A percentile compares a stretch with the other conserved stretches of the same genome.
phyloP scores from a whole-genome alignment of 2,797 vertebrate genomes.

The Semotilus atromaculatus region DNA sequence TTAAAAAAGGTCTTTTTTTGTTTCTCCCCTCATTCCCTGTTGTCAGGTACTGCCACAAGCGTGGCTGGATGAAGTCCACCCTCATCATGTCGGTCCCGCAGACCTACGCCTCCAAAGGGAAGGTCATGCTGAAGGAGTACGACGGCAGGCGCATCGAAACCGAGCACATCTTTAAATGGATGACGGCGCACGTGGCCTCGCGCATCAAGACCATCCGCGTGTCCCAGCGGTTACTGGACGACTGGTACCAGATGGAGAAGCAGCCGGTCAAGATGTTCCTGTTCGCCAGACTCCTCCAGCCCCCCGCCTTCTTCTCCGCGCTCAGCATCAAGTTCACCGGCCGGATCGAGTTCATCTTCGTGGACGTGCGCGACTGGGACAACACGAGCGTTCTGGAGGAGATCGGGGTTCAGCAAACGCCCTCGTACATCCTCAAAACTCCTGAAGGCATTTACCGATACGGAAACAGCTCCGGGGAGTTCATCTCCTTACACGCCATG shows the following conservation, averaged over 20 bases:
- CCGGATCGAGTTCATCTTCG: slow-evolving; percentile 98
- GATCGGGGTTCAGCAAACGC: slow-evolving; percentile 87
- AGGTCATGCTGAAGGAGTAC: slow-evolving; percentile 96
- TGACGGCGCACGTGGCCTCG: slow-evolving; percentile 93
- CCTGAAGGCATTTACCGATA: slow-evolving; percentile 96
- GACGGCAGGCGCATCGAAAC: slow-evolving; percentile 84
- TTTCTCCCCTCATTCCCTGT: background rate
- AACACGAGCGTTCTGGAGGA: slow-evolving; percentile 86
- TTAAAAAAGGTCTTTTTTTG: too few species aligned
- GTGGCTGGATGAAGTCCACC: slow-evolving; percentile 93
- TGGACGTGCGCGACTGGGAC: slow-evolving; percentile 91
- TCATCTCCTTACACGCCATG: slow-evolving; percentile 93
- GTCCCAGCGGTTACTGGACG: slow-evolving; percentile 84
- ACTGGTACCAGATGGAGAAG: slow-evolving; percentile 87
- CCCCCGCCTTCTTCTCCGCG: slow-evolving; percentile 94
- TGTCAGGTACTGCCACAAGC: slow-evolving; percentile 86
- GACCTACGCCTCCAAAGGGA: slow-evolving; percentile 95
- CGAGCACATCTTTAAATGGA: slow-evolving; percentile 97
- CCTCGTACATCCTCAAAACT: slow-evolving; percentile 94
- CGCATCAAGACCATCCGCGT: slow-evolving; percentile 90
- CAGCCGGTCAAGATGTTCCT: slow-evolving; percentile 93
- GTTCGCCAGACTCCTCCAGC: slow-evolving; percentile 90
- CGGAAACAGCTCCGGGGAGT: slow-evolving; percentile 93
- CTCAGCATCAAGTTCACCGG: slow-evolving; percentile 97
- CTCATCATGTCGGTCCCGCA: slow-evolving; percentile 98